Evolutionary conservation across 1,140 invertebrate species (phyloP).

Genomic region (Neotoxoptera formosana): DNA sequence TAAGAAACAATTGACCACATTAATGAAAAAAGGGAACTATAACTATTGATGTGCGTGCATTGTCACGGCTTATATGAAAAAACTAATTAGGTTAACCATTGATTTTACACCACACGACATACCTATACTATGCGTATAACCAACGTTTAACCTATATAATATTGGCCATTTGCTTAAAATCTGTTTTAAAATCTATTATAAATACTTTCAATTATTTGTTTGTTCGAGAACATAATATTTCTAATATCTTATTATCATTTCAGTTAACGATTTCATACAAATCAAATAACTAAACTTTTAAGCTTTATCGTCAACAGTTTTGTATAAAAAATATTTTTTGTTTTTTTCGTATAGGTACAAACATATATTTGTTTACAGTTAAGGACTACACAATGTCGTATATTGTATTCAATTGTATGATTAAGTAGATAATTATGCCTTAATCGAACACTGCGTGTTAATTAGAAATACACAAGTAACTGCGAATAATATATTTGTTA

Average conservation of each 20-base stretch:
- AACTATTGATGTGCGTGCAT: too few relatives aligned
- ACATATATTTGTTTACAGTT: too few relatives aligned
- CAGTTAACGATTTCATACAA: too few relatives aligned
- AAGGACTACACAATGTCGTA: not conserved
- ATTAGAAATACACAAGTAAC: not conserved
- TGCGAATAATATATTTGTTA: not conserved
- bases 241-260: not conserved
- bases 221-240: not conserved
- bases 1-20: too few relatives aligned
- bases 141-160: too few relatives aligned
- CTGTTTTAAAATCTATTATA: not conserved
- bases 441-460: not conserved
- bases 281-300: not conserved
- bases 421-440: too few relatives aligned
- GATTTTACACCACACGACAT: too few relatives aligned
- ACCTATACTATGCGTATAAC: too few relatives aligned
- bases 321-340: not conserved
- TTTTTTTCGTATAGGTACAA: not conserved
- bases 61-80: too few relatives aligned
- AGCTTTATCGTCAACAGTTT: not conserved
- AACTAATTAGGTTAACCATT: too few relatives aligned
- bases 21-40: too few relatives aligned
- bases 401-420: not conserved
- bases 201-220: not conserved
- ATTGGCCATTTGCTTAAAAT: too few relatives aligned